Percentiles rank a stretch among this genome's conserved stretches.
These are phyloP conservation scores for Corynorhinus townsendii DNA, from an alignment of 2,113 vertebrate genomes.

Conservation along the genomic window DNA sequence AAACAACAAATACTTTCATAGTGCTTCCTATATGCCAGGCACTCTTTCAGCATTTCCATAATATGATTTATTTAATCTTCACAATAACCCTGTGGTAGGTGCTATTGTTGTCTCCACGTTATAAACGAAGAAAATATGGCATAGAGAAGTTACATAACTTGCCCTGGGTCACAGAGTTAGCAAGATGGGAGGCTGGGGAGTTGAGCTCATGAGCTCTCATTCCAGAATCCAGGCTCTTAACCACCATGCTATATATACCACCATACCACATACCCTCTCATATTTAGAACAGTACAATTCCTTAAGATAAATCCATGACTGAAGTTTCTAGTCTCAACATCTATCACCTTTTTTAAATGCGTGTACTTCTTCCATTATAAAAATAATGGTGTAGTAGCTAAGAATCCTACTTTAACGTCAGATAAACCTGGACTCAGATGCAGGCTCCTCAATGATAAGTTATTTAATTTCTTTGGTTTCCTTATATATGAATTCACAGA, in stretches of 20 bases:
- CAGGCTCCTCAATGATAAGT: not conserved
- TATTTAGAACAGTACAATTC: not conserved
- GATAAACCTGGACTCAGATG: not conserved
- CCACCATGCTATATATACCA: not conserved
- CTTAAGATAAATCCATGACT: not conserved
- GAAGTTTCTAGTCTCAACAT: not conserved
- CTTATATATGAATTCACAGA: not conserved
- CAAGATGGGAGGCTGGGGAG: not conserved
- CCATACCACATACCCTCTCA: not conserved
- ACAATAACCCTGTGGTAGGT: not conserved
- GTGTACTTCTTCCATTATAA: not conserved
- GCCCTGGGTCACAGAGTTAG: not conserved
- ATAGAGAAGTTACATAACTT: slow-evolving; percentile 1
- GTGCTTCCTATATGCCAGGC: not conserved
- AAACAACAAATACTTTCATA: not conserved
- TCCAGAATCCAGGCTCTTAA: not conserved
- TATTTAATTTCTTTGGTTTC: slow-evolving; percentile 31
- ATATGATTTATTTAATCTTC: slow-evolving; percentile 6
- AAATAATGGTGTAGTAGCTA: not conserved
- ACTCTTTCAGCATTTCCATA: slow-evolving; percentile 11
- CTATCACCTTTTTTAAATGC: not conserved
- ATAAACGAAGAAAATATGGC: not conserved
- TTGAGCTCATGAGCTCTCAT: not conserved
- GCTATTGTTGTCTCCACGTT: not conserved
- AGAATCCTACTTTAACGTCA: not conserved